phyloP scores from a whole-genome alignment of 2,797 vertebrate genomes.

The Tapirus indicus region DNA sequence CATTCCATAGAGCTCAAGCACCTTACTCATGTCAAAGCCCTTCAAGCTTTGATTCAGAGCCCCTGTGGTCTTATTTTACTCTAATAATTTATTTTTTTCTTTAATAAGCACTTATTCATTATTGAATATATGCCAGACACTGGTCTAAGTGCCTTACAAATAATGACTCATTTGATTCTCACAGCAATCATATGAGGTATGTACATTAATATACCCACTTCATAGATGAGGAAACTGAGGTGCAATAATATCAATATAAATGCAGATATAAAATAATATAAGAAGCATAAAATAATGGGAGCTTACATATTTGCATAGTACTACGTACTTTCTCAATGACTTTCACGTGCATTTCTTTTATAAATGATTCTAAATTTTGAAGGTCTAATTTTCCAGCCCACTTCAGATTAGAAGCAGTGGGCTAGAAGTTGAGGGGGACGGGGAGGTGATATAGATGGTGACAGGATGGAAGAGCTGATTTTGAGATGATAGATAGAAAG shows the following conservation, averaged over 20 bases:
- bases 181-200: background rate
- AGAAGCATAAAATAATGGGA: background rate
- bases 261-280: background rate
- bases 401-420: background rate
- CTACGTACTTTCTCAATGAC: background rate
- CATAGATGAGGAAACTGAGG: background rate
- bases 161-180: background rate
- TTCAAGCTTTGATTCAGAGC: background rate
- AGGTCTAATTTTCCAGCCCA: background rate
- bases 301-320: background rate
- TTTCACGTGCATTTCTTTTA: background rate
- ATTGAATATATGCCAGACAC: background rate
- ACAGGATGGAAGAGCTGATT: background rate
- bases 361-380: conserved; percentile 27
- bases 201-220: background rate
- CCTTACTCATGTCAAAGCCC: background rate
- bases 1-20: background rate
- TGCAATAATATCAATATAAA: background rate
- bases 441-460: background rate
- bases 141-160: background rate
- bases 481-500: background rate
- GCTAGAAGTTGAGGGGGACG: background rate
- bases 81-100: background rate
- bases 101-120: background rate
- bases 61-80: background rate